Percentiles rank a stretch among this genome's conserved stretches.
These are phyloP conservation scores for Thyatira batis DNA, from an alignment of 2,888 invertebrate species.

Conservation along the genomic window DNA sequence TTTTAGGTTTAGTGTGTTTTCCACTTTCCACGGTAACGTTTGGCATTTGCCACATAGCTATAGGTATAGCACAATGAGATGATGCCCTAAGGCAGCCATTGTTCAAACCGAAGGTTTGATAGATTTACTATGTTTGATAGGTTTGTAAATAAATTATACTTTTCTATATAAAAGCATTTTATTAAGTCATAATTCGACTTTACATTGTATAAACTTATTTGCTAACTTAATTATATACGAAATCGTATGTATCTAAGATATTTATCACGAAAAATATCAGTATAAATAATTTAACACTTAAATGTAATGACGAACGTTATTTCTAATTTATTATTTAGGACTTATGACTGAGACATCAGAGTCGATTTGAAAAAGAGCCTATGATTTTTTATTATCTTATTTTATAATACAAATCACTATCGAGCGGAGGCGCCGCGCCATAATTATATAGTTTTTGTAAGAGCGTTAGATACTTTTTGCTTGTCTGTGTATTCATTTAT, in stretches of 20 bases:
- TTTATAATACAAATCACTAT: not conserved
- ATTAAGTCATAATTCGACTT: not conserved
- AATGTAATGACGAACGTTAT: conserved; percentile 7
- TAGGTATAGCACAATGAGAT: too few relatives aligned
- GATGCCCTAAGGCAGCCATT: too few relatives aligned
- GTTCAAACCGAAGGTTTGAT: too few relatives aligned
- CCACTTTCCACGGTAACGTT: too few relatives aligned
- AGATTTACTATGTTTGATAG: too few relatives aligned
- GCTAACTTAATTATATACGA: not conserved
- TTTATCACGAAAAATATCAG: conserved; percentile 10
- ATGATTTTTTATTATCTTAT: not conserved
- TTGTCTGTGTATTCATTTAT: not conserved
- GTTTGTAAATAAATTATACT: not conserved
- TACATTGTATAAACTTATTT: not conserved
- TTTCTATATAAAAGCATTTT: not conserved
- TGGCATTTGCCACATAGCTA: too few relatives aligned
- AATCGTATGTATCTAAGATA: not conserved
- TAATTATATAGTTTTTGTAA: too few relatives aligned
- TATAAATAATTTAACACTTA: conserved; percentile 56
- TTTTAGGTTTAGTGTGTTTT: too few relatives aligned
- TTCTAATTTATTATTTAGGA: not conserved
- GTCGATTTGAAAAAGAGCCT: not conserved
- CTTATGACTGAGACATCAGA: not conserved
- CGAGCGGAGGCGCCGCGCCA: not conserved
- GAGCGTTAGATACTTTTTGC: not conserved